These are phyloP conservation scores for Prochilodus magdalenae DNA, from an alignment of 2,113 vertebrate species.

Conservation along the genomic window DNA sequence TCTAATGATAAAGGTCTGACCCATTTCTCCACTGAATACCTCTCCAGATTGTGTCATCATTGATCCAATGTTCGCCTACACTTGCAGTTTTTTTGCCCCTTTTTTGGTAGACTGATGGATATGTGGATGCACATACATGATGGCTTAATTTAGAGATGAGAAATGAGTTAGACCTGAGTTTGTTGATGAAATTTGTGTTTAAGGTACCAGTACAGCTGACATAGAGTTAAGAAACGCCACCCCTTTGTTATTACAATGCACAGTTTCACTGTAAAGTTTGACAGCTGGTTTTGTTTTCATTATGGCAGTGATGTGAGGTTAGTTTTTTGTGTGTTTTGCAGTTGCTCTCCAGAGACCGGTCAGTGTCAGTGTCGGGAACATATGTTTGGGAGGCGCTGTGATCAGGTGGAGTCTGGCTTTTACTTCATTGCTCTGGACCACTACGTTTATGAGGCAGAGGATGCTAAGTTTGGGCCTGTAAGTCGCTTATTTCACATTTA, in stretches of 20 bases:
- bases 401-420: slow-evolving; percentile 92
- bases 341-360: slow-evolving; percentile 88
- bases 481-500: background rate
- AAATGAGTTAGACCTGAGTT: too few species aligned
- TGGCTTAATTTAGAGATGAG: too few species aligned
- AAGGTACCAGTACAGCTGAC: too few species aligned
- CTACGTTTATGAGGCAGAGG: slow-evolving; percentile 95
- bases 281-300: background rate
- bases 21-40: background rate
- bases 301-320: background rate
- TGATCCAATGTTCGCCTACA: too few species aligned
- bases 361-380: slow-evolving; percentile 90
- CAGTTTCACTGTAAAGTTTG: too few species aligned
- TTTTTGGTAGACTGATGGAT: background rate
- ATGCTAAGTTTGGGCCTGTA: slow-evolving; percentile 88
- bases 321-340: slow-evolving; percentile 62
- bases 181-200: too few species aligned
- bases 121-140: too few species aligned
- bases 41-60: background rate
- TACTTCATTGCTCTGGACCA: slow-evolving; percentile 94
- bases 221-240: too few species aligned
- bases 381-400: slow-evolving; percentile 92
- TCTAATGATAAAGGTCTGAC: background rate
- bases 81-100: too few species aligned
- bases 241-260: too few species aligned